Conservation (phyloP, 92 coral and sea anemone species). For the Epizoanthus stellaris region DNA sequence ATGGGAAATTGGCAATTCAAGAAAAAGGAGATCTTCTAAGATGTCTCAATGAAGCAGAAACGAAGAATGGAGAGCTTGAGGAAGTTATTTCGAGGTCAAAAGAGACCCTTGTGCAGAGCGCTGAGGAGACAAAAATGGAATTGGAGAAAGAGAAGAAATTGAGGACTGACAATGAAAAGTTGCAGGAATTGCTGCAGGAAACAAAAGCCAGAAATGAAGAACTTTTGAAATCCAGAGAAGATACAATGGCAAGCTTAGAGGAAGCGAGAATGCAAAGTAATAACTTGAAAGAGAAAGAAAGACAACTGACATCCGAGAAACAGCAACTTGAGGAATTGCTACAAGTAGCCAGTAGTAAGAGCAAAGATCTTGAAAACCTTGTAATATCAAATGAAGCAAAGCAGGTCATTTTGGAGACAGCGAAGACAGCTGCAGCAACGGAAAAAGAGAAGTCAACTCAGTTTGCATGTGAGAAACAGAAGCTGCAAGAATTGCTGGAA, state of each 20-base stretch:
- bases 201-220: not conserved
- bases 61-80: conserved; percentile 7
- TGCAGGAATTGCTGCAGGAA: conserved; percentile 17
- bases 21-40: conserved; percentile 25
- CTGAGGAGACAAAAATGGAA: conserved; percentile 36
- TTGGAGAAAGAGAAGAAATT: conserved; percentile 4
- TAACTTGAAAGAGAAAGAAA: conserved; percentile 27
- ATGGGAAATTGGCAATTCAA: not conserved
- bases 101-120: not conserved
- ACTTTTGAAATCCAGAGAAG: conserved; percentile 27
- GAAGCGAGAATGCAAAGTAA: conserved; percentile 23
- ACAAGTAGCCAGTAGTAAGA: not conserved
- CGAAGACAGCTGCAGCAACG: not conserved
- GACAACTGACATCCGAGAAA: conserved; percentile 19
- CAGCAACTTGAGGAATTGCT: conserved; percentile 23
- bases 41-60: conserved; percentile 10
- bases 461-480: conserved; percentile 5
- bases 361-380: conserved; percentile 7
- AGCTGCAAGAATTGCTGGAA: conserved; percentile 21
- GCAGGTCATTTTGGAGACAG: conserved; percentile 1
- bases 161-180: not conserved
- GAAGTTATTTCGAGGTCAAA: conserved; percentile 19
- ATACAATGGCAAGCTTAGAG: conserved; percentile 8
- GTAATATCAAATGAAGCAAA: conserved; percentile 7
- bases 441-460: conserved; percentile 13